Evolutionary conservation across 2,113 vertebrate genomes (phyloP).

Genomic region (Pelusios castaneus): DNA sequence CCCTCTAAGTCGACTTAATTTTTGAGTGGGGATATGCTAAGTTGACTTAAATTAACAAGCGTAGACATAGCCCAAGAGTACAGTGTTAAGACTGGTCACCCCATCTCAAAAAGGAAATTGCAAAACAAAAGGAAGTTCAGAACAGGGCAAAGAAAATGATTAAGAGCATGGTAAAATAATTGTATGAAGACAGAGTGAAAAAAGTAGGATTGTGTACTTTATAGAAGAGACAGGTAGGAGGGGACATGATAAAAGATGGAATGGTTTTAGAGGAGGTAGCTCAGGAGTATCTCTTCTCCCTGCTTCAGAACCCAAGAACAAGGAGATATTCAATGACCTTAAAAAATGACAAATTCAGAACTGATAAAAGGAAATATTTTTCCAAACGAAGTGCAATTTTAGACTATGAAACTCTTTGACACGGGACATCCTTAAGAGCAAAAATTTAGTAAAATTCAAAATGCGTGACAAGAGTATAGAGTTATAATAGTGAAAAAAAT

Average conservation of each 20-base stretch:
- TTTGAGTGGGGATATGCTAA: too few relatives aligned
- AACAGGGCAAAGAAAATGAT: conserved; percentile 3
- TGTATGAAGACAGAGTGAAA: not conserved
- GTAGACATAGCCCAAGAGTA: too few relatives aligned
- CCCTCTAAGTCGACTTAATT: too few relatives aligned
- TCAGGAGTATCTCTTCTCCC: not conserved
- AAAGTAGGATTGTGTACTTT: not conserved
- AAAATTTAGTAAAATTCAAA: conserved; percentile 17
- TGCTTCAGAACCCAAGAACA: not conserved
- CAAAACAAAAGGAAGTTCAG: conserved; percentile 5
- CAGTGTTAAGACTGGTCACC: not conserved
- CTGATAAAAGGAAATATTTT: conserved; percentile 17
- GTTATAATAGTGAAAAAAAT: not conserved
- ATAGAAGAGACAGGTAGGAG: not conserved
- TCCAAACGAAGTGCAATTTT: not conserved
- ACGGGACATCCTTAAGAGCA: not conserved
- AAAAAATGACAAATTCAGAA: conserved; percentile 25
- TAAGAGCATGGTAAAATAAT: not conserved
- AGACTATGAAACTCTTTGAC: not conserved
- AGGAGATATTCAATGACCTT: conserved; percentile 21
- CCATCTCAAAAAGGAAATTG: not conserved
- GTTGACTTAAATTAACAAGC: too few relatives aligned
- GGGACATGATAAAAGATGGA: not conserved
- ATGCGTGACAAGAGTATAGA: not conserved
- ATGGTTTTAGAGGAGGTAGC: not conserved